Evolutionary conservation across 2,113 vertebrate genomes (phyloP), one percentile per base, ranked within the genome.

Genomic region (Colossoma macropomum): DNA sequence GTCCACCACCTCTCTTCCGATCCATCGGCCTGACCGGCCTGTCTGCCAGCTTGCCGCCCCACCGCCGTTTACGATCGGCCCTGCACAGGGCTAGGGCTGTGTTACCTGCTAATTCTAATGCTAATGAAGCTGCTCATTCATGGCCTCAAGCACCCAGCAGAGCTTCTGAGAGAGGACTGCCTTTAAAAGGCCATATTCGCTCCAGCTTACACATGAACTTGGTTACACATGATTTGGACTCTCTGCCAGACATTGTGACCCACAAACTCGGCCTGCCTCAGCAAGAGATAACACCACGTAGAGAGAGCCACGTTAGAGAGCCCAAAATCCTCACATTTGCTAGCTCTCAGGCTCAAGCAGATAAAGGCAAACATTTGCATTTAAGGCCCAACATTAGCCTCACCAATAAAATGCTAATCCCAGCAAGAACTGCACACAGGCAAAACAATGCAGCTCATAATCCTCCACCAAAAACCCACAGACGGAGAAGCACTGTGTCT

Each of bases 1-100:
- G n/a, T 15, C 89, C 90, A n/a, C 87, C 89, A 30, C 88, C 75
- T 0, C 78, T 93, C 56, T 92, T 92, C 75, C 86, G 81, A 9
- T 87, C 87, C 28, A 70, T 92, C 0, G 88, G 90, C 21, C 77
- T n/a, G 0, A 52, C 82, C 9, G 89, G 85, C 21, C 50, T 73
- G 10, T 85, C 87, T 17, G 84, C 84, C 75, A 62, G 79, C 54
- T 72, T 90, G 15, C 88, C 88, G 0, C 91, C 89, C 3, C 91
- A 92, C 79, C 32, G 85, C 66, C 89, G 82, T 56, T 89, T 93
- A 32, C 82, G 86, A 52, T 88, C 90, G 10, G 25, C 90, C 19
- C 86, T 91, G 54, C 85, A 77, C 83, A 81, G 87, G 23, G 87
- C 87, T 6, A 81, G 79, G 78, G 84, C 87, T 0, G 84, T 90